Evolutionary conservation across 2,113 vertebrate species (phyloP), one percentile per base, ranked within the genome.

Genomic region (Salvelinus sp.): DNA sequence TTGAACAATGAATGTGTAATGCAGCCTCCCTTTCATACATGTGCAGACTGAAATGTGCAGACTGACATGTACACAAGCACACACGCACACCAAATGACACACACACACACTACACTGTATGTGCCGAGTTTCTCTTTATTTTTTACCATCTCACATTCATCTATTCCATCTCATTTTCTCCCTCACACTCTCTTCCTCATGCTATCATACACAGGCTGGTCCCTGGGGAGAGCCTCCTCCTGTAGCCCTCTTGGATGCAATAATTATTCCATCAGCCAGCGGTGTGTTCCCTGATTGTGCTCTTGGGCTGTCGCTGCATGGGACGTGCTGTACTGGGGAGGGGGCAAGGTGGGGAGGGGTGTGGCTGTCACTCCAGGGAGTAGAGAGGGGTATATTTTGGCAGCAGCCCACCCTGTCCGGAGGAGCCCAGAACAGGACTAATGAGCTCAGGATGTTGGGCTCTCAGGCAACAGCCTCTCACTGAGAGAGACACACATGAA

Each of bases 231-330:
- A 78, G 25, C 79, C 87, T 81, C 88, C 86, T 91, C 85, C 89
- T 88, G 88, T 88, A 88, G 88, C 85, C 87, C 83, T 75, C 89
- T 87, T 90, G 93, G 91, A 93, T 92, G 90, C 91, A 94, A 93
- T 95, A 95, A 96, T 96, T 96, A 95, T 94, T 96, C 94, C 90
- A 94, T 95, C 94, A 95, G 90, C 88, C 86, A 88, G 91, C 92
- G 88, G 90, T 91, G 90, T 95, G 93, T 93, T 93, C 89, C 80
- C 92, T 96, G 93, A 94, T 92, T 94, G 93, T 90, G 88, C 93
- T 95, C 93, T 89, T 89, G 90, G 93, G 93, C 91, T 91, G 93
- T 87, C 90, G 84, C 93, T 93, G 91, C 86, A 92, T 93, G 91
- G 87, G 86, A 87, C 68, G 69, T 71, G 79, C 77, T 44, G 73